Base-by-base conservation (phyloP, 2,113 vertebrate species). In the Gallinago media region DNA sequence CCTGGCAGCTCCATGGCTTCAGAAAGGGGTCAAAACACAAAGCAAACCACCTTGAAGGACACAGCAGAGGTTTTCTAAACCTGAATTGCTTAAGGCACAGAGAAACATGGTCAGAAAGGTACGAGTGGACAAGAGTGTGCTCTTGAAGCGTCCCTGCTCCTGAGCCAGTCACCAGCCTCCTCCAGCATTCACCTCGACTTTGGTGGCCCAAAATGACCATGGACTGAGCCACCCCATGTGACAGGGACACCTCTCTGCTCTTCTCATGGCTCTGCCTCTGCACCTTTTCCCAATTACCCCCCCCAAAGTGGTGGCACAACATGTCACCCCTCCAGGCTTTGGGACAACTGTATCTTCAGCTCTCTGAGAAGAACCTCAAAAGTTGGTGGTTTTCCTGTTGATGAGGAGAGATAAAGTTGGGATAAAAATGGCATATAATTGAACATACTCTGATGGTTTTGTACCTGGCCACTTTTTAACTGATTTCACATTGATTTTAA, bases 401-500 rank as follows among this genome's bases (percentile, higher is more conserved):
- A 62, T 8, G 11, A 96, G 65, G 32, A 77, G 81, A 92, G 80
- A 68, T 91, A 40, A 73, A 75, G 29, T 20, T 58, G 70, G 88
- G 92, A 58, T 92, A 87, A 89, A 97, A 96, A 89, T 71, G 91
- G 63, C 68, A 7, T 38, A 18, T 91, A 21, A 42, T 22, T 91
- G 92, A 97, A 92, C 75, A 83, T 26, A 34, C 38, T 50, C 29
- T 83, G 87, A 86, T 6, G 47, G 2, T 22, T 87, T 84, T 84
- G 50, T 59, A 74, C 65, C 70, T 93, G 88, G 89, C 70, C 81
- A 42, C 47, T 74, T 52, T n/a, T 22, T 77, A 26, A 65, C 32
- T 17, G 56, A 12, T 78, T 36, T 66, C 38, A 4, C 25, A 61
- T 59, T 27, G 38, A 70, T 85, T 93, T 89, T 77, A 58, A 54